Evolutionary conservation across 2,797 vertebrate species (phyloP).

Genomic region (Acrossocheilus wenchowensis): DNA sequence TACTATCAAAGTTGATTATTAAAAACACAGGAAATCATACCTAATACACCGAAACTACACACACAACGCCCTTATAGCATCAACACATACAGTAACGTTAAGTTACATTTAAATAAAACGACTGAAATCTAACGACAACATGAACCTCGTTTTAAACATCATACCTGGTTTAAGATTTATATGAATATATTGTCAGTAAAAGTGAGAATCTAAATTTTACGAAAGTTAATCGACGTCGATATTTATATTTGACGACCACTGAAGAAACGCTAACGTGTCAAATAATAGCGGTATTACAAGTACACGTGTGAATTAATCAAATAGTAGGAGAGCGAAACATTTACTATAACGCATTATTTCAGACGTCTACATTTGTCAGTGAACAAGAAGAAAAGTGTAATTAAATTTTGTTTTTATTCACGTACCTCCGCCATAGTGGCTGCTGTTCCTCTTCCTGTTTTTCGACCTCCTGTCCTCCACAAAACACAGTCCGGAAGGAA

Average conservation of each 20-base stretch:
- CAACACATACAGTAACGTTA: not conserved
- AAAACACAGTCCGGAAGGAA: conserved; percentile 34
- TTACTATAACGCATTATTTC: not conserved
- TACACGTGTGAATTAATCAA: too few species aligned
- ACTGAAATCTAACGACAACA: not conserved
- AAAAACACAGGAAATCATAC: not conserved
- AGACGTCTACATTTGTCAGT: accelerated
- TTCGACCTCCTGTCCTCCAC: conserved; percentile 31
- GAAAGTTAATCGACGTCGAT: not conserved
- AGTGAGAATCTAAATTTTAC: not conserved
- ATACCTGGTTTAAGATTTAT: not conserved
- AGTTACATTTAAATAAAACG: not conserved
- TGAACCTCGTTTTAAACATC: not conserved
- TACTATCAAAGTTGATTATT: not conserved
- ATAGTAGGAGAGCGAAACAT: not conserved
- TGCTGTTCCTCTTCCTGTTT: conserved; percentile 51
- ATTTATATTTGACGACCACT: not conserved
- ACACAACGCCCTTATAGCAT: conserved; percentile 9
- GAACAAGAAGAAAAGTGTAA: not conserved
- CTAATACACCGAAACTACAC: not conserved
- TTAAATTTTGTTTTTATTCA: not conserved
- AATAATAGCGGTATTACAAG: not conserved
- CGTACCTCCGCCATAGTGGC: conserved; percentile 68
- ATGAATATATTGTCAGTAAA: not conserved
- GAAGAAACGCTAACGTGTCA: not conserved